phyloP scores from a whole-genome alignment of 2,888 invertebrate species.

The Pseudoips prasinana region DNA sequence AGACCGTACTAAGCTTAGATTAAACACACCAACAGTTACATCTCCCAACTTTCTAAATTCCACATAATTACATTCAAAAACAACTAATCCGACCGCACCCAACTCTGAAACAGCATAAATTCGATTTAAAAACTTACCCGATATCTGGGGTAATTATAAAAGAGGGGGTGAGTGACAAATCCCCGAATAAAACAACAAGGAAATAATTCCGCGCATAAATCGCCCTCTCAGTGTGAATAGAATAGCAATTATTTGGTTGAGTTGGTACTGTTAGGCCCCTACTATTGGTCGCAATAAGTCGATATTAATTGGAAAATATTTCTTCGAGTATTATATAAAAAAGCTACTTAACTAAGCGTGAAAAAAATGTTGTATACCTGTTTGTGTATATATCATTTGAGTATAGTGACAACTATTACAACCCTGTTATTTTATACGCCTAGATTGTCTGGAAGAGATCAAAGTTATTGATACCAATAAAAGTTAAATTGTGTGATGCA shows the following conservation, averaged over 20 bases:
- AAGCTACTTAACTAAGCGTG: too few relatives aligned
- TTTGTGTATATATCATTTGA: too few relatives aligned
- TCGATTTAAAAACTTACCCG: slow-evolving; percentile 71
- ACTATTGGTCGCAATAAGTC: slow-evolving; percentile 33
- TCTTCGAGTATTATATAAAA: too few relatives aligned
- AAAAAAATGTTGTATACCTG: too few relatives aligned
- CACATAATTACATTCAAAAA: slow-evolving; percentile 53
- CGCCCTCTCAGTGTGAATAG: slow-evolving; percentile 78
- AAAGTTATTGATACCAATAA: too few relatives aligned
- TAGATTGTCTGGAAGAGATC: too few relatives aligned
- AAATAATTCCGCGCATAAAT: slow-evolving; percentile 80
- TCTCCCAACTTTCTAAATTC: slow-evolving; percentile 43
- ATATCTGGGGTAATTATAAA: slow-evolving; percentile 78
- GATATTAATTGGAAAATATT: too few relatives aligned
- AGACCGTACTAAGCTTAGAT: slow-evolving; percentile 35
- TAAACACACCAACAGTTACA: slow-evolving; percentile 19
- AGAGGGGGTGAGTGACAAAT: slow-evolving; percentile 78
- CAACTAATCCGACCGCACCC: slow-evolving; percentile 53
- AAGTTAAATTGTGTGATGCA: too few relatives aligned
- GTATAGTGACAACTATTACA: too few relatives aligned
- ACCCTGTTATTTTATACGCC: too few relatives aligned
- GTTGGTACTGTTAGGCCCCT: slow-evolving; percentile 54
- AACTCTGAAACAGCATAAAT: slow-evolving; percentile 57
- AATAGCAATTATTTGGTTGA: slow-evolving; percentile 82
- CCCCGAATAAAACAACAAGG: slow-evolving; percentile 82